These are phyloP conservation scores for Ctenosaura bakeri DNA, from an alignment of 2,797 vertebrate genomes.

Conservation along the genomic window DNA sequence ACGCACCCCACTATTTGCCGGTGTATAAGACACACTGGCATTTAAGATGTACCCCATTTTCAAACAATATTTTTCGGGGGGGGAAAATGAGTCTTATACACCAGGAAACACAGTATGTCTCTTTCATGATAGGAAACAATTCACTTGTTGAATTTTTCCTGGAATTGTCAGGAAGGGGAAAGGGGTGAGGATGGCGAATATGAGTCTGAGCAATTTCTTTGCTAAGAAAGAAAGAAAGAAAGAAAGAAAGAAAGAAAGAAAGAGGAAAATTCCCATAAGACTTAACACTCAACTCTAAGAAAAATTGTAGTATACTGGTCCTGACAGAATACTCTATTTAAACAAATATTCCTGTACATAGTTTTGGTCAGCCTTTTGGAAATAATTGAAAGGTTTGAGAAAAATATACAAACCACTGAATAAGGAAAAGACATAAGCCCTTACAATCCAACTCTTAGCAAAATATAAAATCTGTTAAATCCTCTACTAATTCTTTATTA, in stretches of 20 bases:
- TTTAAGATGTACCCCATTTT: no score
- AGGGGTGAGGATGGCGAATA: background rate
- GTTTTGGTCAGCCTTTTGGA: background rate
- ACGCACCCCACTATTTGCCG: no score
- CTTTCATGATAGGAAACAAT: background rate
- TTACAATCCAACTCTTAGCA: background rate
- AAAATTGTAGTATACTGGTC: background rate
- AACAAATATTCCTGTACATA: background rate
- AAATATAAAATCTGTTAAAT: constrained; percentile 11
- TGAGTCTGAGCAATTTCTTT: background rate
- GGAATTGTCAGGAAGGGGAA: background rate
- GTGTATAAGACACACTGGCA: no score
- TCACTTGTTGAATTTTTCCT: background rate
- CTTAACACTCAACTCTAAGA: background rate
- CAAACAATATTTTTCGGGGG: no score
- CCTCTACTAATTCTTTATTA: constrained; percentile 18
- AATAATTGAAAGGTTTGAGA: background rate
- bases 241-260: no score
- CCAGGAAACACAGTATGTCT: no score
- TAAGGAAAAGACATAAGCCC: background rate
- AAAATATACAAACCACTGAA: background rate
- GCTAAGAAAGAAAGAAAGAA: background rate
- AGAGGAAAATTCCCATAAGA: background rate
- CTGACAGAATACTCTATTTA: background rate
- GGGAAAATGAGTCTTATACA: no score